These are phyloP conservation scores for Acrossocheilus wenchowensis DNA, from an alignment of 2,797 vertebrate genomes.

Conservation along the genomic window DNA sequence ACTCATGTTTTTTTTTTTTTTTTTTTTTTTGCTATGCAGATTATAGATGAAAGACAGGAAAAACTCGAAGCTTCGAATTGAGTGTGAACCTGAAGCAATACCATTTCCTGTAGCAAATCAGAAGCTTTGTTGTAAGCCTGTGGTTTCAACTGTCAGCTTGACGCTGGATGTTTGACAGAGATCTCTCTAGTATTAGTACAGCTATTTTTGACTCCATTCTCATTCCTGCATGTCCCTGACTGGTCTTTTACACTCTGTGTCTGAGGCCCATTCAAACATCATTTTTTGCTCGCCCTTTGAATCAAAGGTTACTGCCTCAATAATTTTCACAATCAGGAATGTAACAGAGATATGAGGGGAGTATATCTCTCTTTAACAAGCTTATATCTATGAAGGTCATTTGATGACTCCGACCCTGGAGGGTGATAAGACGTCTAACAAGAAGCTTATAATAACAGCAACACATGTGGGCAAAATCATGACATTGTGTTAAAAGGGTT, in stretches of 20 bases:
- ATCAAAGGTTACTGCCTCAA: background rate
- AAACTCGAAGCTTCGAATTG: background rate
- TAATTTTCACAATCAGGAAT: background rate
- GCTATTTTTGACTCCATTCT: conserved; percentile 29
- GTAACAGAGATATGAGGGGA: background rate
- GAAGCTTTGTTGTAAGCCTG: background rate
- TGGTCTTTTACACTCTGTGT: background rate
- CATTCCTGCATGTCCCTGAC: background rate
- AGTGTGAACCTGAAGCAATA: conserved; percentile 15
- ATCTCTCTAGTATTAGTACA: background rate
- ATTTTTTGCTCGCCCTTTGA: background rate
- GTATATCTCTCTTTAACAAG: background rate
- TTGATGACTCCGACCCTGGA: background rate
- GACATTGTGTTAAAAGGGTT: background rate
- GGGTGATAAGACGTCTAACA: background rate
- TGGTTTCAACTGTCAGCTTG: conserved; percentile 5
- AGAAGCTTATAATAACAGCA: background rate
- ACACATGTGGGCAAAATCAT: background rate
- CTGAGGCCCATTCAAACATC: background rate
- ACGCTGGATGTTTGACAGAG: conserved; percentile 17
- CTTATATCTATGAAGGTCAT: conserved; percentile 13
- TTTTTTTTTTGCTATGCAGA: background rate
- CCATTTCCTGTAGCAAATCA: conserved; percentile 5
- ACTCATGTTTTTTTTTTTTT: background rate
- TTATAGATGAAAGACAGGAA: background rate